phyloP scores from a whole-genome alignment of 2,797 vertebrate genomes.

The Gambusia yucatana region DNA sequence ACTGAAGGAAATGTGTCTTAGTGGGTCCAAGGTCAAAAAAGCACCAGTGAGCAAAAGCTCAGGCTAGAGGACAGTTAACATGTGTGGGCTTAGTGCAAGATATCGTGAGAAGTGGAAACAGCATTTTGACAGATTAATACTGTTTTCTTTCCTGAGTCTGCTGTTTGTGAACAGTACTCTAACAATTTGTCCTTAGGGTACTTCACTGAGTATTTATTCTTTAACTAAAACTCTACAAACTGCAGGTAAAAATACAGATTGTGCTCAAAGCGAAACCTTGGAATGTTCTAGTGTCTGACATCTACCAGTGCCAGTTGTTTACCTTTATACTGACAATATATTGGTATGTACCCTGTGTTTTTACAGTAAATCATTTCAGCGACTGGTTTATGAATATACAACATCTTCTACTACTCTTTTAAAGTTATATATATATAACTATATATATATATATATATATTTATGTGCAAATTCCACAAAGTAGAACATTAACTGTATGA shows the following conservation, averaged over 20 bases:
- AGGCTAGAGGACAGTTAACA: slow-evolving; percentile 31
- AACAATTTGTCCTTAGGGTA: slow-evolving; percentile 15
- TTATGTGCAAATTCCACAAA: slow-evolving; percentile 53
- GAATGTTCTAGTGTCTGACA: slow-evolving; percentile 67
- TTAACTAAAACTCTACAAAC: slow-evolving; percentile 17
- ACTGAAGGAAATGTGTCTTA: slow-evolving; percentile 48
- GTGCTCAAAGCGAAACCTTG: slow-evolving; percentile 68
- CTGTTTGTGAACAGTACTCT: slow-evolving; percentile 34
- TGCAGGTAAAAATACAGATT: slow-evolving; percentile 37
- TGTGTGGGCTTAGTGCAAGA: slow-evolving; percentile 36
- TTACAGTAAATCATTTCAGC: slow-evolving; percentile 39
- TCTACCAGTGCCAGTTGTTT: slow-evolving; percentile 31
- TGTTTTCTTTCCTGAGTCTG: slow-evolving; percentile 73
- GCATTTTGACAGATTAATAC: slow-evolving; percentile 48
- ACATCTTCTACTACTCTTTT: slow-evolving; percentile 38
- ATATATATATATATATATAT: slow-evolving; percentile 40
- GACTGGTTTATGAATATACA: slow-evolving; percentile 33
- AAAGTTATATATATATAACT: slow-evolving; percentile 34
- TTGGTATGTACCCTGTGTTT: slow-evolving; percentile 60
- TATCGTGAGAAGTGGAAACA: slow-evolving; percentile 43
- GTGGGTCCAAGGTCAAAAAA: slow-evolving; percentile 38
- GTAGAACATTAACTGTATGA: slow-evolving; percentile 25
- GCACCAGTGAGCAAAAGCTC: slow-evolving; percentile 54
- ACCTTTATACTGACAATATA: slow-evolving; percentile 30
- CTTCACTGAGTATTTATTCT: slow-evolving; percentile 42